A percentile compares a stretch with the other conserved stretches of the same genome.
phyloP scores from a whole-genome alignment of 2,113 vertebrate genomes.

The Ailuropoda melanoleuca region DNA sequence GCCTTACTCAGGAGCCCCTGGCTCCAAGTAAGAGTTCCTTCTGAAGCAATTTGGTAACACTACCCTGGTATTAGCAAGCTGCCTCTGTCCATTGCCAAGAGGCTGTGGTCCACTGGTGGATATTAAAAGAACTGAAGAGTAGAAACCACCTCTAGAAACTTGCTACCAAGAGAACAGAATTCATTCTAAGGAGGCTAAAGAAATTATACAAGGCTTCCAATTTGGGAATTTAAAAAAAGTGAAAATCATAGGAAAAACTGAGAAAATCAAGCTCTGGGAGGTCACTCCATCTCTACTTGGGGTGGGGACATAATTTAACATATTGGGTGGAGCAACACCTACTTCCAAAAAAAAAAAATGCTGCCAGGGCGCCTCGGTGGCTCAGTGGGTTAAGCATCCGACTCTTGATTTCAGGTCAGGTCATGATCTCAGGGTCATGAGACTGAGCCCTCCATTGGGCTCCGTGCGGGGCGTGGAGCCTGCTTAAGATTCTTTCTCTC shows the following conservation, averaged over 20 bases:
- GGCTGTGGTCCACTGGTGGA: slow-evolving; percentile 19
- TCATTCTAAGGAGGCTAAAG: slow-evolving; percentile 26
- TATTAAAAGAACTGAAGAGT: slow-evolving; percentile 75
- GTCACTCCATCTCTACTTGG: not conserved
- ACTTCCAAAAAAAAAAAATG: slow-evolving; percentile 4
- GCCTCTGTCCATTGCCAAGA: slow-evolving; percentile 64
- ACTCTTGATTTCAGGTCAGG: not conserved
- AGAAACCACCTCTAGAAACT: slow-evolving; percentile 76
- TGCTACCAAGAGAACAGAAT: slow-evolving; percentile 43
- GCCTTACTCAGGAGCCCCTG: not conserved
- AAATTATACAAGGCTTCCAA: not conserved
- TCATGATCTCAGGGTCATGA: not conserved
- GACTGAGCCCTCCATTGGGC: not conserved
- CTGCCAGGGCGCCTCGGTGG: not conserved
- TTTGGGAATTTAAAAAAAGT: slow-evolving; percentile 42
- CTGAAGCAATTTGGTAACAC: slow-evolving; percentile 79
- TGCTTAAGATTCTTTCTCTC: not conserved
- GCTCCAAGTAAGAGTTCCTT: slow-evolving; percentile 60
- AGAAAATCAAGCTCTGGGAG: slow-evolving; percentile 1
- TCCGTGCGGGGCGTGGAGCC: not conserved
- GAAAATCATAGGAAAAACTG: not conserved
- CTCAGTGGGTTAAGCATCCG: not conserved
- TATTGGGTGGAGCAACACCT: not conserved
- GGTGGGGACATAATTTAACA: not conserved
- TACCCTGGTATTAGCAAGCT: slow-evolving; percentile 76